Evolutionary conservation across 1,140 invertebrate species (phyloP), one percentile per base, ranked within the genome.

Genomic region (Calliphora vicina): DNA sequence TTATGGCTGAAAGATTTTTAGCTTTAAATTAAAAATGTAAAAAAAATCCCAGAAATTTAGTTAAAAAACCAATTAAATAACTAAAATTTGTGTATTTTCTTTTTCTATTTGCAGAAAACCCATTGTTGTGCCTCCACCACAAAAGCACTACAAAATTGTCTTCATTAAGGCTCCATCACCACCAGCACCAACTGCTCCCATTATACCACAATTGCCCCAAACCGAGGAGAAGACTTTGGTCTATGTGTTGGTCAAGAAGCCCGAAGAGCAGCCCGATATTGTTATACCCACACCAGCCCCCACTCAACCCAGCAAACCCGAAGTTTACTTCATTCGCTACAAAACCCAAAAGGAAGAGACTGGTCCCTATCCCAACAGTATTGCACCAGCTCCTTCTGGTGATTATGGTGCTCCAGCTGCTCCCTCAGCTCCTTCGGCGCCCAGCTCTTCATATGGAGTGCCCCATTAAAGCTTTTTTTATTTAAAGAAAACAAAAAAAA

Each of bases 131-230:
- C 93, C 94, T 74, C 93, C 95, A 10, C 95, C 96, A 12, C 95
- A 96, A 87, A 97, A 97, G 87, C 96, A 97, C 87, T 97, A 97
- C 93, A 96, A 96, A 90, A 97, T 97, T 85, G 95, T 97, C 50
- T 97, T 97, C 92, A 97, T 97, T 88, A 96, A 96, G 91, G 96
- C 96, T 1, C 96, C 96, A 71, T 95, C 95, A 2, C 94, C 95
- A 82, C 95, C 95, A 2, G 94, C 95, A 12, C 95, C 95, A 13
- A 96, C 94, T 4, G 94, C 94, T 0, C 95, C 95, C 10, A 91
- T 94, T 23, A 93, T 96, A 84, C 95, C 95, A 5, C 88, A 95
- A 72, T 94, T 95, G 85, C 95, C 95, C 25, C 95, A 94, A 87
- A 95, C 95, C 85, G 96, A 97, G 91, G 95, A 97, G 91, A 97